Evolutionary conservation across 2,113 vertebrate genomes (phyloP), one percentile per base, ranked within the genome.

Genomic region (Zeus faber): DNA sequence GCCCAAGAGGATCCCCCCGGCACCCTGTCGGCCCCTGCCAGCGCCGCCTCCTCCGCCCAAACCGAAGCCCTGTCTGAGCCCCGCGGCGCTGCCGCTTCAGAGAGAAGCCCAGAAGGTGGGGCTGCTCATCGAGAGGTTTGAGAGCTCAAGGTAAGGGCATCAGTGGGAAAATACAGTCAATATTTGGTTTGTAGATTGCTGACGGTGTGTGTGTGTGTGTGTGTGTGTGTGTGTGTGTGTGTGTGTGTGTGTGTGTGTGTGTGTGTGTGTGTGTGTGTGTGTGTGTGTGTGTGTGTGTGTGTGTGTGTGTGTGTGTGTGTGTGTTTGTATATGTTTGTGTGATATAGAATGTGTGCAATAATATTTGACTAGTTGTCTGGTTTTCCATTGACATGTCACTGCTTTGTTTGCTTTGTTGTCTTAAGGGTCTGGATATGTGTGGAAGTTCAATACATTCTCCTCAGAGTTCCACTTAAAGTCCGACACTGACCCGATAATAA

Each of bases 41-140:
- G 83, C 85, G 8, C 85, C 83, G 14, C 89, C 90, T 63, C 85
- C 85, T 55, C 87, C 88, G 0, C 82, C 76, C 7, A 88, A 87
- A 66, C 91, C 86, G 26, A 91, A 90, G 77, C 77, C 69, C 0
- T 56, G 53, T 9, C 66, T 80, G 43, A 79, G 45, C 35, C 83
- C 6, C 58, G 65, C 47, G 65, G 57, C 63, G 67, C 76, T 21
- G n/a, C 85, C 79, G 77, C 78, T 74, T 23, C 78, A 65, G 55
- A 78, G 49, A 56, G 75, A 87, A 0, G 14, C 77, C 20, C 82
- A 87, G 59, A 90, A 88, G 49, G 92, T 93, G 73, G 89, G 85
- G 53, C 79, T 83, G 0, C 89, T 93, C 54, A 90, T 91, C 37
- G 88, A 93, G 71, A 91, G 89, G 79, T 93, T 93, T 61, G 89